Base-by-base conservation (phyloP, 2,113 vertebrate genomes). In the Nipponia nippon region DNA sequence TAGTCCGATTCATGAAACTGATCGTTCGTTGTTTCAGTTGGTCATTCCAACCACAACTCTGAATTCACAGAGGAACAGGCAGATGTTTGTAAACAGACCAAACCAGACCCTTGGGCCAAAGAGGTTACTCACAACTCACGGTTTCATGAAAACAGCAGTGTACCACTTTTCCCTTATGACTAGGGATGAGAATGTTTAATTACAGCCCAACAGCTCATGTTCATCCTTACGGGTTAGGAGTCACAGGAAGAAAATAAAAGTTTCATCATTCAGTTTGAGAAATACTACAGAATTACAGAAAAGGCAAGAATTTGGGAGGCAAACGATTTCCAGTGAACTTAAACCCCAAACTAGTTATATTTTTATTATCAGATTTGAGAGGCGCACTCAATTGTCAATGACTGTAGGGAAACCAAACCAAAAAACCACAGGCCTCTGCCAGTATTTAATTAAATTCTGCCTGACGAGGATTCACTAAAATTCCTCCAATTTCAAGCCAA, bases 81-180 rank as follows among this genome's bases (percentile, higher is more conserved):
- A 76, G 85, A 76, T 88, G 79, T 80, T 85, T 95, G 71, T 77
- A 30, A 93, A 88, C 29, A 90, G 47, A 70, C 12, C 78, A 91
- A 59, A 76, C 5, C 56, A 82, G 62, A 72, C 23, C 79, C 75
- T 69, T 27, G 61, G 69, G 58, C 53, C 88, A 77, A 67, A 76
- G 75, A 56, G 71, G 70, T 65, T 46, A 82, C 56, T 88, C 73
- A 58, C 73, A 67, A 42, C 85, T 83, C 83, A 53, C 3, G 4
- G 59, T 63, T 88, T 71, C 56, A 42, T 13, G 61, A 66, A 56
- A 46, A 90, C 83, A 90, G 49, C 2, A 25, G 10, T 5, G 2
- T 11, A 30, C 23, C 52, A 26, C 66, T 82, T 84, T 18, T 52
- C 81, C 69, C 72, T 46, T 12, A 40, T 49, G 66, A 23, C n/a